Percentiles rank a stretch among this genome's conserved stretches.
Evolutionary conservation across 1,140 invertebrate species (phyloP).

Genomic region (Globodera ellingtonae): DNA sequence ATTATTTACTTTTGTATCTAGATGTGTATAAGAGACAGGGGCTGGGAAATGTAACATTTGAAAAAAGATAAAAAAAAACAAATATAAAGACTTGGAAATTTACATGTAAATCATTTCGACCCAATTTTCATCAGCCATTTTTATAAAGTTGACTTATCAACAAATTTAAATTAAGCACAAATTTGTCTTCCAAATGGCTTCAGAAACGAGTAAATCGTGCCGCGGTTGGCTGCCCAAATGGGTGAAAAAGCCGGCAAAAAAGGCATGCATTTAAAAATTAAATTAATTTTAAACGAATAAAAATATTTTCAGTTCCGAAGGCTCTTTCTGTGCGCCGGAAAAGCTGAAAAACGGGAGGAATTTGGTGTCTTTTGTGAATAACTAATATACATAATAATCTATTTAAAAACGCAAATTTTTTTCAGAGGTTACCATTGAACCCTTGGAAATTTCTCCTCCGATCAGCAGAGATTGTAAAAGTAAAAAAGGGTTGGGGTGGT

Average conservation of each 20-base stretch:
- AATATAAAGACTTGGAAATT: too few relatives aligned
- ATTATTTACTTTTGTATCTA: too few relatives aligned
- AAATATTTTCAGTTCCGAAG: background rate
- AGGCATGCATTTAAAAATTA: background rate
- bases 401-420: background rate
- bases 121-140: too few relatives aligned
- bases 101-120: too few relatives aligned
- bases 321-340: background rate
- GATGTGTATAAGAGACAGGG: too few relatives aligned
- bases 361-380: conserved; percentile 6
- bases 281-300: background rate
- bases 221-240: background rate
- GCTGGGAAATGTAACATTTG: background rate
- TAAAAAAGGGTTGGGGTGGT: background rate
- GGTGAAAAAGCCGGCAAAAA: background rate
- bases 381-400: too few relatives aligned
- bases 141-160: too few relatives aligned
- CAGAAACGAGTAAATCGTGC: background rate
- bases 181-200: background rate
- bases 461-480: background rate
- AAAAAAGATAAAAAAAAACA: too few relatives aligned
- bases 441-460: background rate
- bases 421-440: background rate
- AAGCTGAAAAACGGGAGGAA: background rate
- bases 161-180: background rate